A percentile compares a stretch with the other conserved stretches of the same genome.
Conservation (phyloP, 1,140 invertebrate species). For the Ostrea edulis region DNA sequence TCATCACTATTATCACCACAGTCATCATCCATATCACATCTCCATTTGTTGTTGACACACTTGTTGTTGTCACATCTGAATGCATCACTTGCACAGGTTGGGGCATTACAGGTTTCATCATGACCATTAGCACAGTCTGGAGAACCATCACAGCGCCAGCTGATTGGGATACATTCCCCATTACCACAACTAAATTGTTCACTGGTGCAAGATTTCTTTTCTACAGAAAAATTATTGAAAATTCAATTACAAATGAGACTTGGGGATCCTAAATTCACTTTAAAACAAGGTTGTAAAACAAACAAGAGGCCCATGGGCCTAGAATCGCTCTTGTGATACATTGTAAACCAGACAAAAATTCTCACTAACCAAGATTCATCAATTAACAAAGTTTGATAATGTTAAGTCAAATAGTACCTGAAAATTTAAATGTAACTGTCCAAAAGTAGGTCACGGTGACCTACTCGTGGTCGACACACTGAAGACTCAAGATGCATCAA, state of each 20-base stretch:
- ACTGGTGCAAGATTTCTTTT: constrained; percentile 37
- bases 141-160: constrained; percentile 84
- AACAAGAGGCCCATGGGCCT: too few relatives aligned
- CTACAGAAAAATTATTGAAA: constrained; percentile 25
- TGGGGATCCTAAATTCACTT: neutral
- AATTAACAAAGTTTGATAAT: too few relatives aligned
- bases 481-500: too few relatives aligned
- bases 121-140: constrained; percentile 75
- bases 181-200: constrained; percentile 81
- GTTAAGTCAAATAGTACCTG: too few relatives aligned
- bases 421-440: too few relatives aligned
- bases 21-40: constrained; percentile 95
- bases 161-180: constrained; percentile 78
- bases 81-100: constrained; percentile 78
- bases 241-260: constrained; percentile 18
- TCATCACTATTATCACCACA: constrained; percentile 91
- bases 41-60: constrained; percentile 95
- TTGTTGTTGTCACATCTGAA: constrained; percentile 81
- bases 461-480: too few relatives aligned
- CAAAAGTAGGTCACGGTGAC: too few relatives aligned
- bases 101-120: constrained; percentile 82
- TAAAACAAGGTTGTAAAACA: neutral
- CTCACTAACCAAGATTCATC: too few relatives aligned
- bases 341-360: too few relatives aligned
- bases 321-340: too few relatives aligned